Evolutionary conservation across 2,113 vertebrate species (phyloP), one percentile per base, ranked within the genome.

Genomic region (Narcine bancroftii): DNA sequence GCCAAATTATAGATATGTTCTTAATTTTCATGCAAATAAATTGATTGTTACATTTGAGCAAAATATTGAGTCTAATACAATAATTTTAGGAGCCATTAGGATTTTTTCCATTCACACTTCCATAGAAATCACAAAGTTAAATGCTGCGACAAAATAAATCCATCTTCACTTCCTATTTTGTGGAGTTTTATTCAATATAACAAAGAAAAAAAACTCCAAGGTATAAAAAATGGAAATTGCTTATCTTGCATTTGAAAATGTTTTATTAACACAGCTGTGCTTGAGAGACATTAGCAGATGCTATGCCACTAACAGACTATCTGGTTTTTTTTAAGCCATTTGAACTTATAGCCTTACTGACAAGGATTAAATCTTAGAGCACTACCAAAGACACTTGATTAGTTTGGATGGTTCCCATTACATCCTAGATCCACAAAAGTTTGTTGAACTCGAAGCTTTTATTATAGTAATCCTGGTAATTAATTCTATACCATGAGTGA

Each of bases 241-340:
- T 91, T 91, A 91, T 91, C 24, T 91, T 71, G 89, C 65, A 91
- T 45, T 89, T 91, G 36, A 91, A 91, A 45, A 66, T 91, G 36
- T 91, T 91, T 66, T 91, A 91, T 91, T 69, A 91, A 91, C 89
- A 69, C 89, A 91, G 60, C 89, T 91, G 89, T 71, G 24, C 65
- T 89, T 69, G 42, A 91, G 89, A 69, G 66, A 69, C 63, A 33
- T 47, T 45, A 45, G 63, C 39, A 69, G 26, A 66, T 29, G 63
- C 63, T 71, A 15, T 29, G 63, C 13, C 24, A 45, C 89, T 91
- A 91, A 91, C 89, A 71, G 39, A 65, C 65, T 33, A 26, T 91
- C 89, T 91, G 89, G n/a, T 91, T 91, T 66, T 91, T 17, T 91
- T 65, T 69, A 91, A 91, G 63, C 47, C 65, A 69, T 91, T 65